Evolutionary conservation across 2,888 invertebrate genomes (phyloP).

Genomic region (Zonitis immaculata): DNA sequence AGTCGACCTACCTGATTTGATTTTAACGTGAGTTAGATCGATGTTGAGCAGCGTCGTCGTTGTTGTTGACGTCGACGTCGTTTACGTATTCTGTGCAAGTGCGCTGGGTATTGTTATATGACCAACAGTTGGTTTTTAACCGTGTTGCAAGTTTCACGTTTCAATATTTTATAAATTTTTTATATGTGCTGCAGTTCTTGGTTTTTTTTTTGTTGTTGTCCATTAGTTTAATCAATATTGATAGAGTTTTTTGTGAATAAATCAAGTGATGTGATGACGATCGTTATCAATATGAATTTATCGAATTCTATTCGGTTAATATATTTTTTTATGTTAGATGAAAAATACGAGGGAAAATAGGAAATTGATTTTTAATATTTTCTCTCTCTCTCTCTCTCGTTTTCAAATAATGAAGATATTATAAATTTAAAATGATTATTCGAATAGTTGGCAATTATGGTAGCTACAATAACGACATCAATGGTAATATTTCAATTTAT

Average conservation of each 20-base stretch:
- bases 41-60: conserved; percentile 25
- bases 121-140: conserved; percentile 49
- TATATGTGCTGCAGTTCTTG: too few relatives aligned
- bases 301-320: neutral
- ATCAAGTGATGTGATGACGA: neutral
- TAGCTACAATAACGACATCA: neutral
- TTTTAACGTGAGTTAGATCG: conserved; percentile 22
- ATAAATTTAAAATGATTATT: too few relatives aligned
- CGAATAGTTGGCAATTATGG: neutral
- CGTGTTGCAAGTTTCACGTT: conserved; percentile 23
- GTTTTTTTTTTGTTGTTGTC: neutral
- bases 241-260: neutral
- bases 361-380: neutral
- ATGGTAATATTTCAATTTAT: conserved; percentile 4
- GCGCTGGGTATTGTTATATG: conserved; percentile 27
- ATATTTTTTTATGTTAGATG: too few relatives aligned
- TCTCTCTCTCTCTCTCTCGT: neutral
- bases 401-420: too few relatives aligned
- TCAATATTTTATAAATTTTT: neutral
- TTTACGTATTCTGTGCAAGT: conserved; percentile 25
- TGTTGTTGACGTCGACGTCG: conserved; percentile 26
- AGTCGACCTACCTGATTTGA: conserved; percentile 25
- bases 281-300: neutral
- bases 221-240: neutral
- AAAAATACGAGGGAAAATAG: too few relatives aligned